Base-by-base conservation (phyloP, 2,113 vertebrate genomes). In the Maccullochella peelii region DNA sequence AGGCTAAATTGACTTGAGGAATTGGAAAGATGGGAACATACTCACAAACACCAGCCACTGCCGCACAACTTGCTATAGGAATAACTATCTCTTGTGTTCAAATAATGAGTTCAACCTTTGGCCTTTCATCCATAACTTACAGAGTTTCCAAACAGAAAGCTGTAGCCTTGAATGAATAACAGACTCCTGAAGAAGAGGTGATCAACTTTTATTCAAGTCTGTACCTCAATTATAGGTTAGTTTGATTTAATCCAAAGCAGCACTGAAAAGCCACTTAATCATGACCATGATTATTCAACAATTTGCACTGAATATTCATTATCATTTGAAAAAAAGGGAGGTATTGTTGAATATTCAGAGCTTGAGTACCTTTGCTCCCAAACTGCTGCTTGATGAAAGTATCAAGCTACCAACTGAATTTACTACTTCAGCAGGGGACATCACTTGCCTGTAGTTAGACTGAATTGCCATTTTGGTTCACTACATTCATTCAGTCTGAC, bases 251-350 rank as follows among this genome's bases (percentile, higher is more conserved):
- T 38, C 74, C 72, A 8, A 82, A 79, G 62, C 16, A 12, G 6
- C 1, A 27, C 47, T 66, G 47, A 83, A 59, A 71, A 85, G 47
- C 49, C 59, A 80, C 79, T 77, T 83, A 10, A 86, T 59, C 68
- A 27, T 75, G 84, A 62, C 69, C 40, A 0, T 58, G 55, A 67
- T 42, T 40, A 62, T 85, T 52, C 30, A 68, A 66, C 40, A 30
- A 36, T 83, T 57, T 40, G 25, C 36, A 2, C 0, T 69, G 66
- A 81, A 83, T 86, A 85, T 85, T 85, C 81, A 83, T 85, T 25
- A 7, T 30, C 1, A 18, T 73, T 8, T 36, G 16, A 38, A 38
- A 38, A n/a, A 85, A 12, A 15, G 9, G 63, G 38, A 72, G 20
- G 8, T 14, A 70, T 80, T 70, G 59, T 85, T 80, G 67, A 79